These are phyloP conservation scores for Vipera ursinii DNA, from an alignment of 2,797 vertebrate genomes.

Conservation along the genomic window DNA sequence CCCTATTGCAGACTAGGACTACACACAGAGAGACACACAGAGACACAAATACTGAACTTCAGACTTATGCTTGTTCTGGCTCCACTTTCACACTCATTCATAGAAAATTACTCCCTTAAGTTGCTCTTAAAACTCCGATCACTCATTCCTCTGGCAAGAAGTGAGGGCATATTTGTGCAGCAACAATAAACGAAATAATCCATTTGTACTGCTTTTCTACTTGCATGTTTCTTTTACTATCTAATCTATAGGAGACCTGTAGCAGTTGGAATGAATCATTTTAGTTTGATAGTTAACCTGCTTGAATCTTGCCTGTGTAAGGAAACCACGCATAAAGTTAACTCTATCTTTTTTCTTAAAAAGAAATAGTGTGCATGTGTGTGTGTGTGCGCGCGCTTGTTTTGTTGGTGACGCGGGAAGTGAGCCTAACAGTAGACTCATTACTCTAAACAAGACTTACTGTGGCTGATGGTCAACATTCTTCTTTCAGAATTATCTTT, in stretches of 20 bases:
- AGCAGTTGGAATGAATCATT: not conserved
- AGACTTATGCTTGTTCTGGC: too few relatives aligned
- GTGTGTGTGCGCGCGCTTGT: not conserved
- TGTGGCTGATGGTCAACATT: slow-evolving; percentile 65
- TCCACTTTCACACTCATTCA: too few relatives aligned
- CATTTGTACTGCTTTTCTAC: not conserved
- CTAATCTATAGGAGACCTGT: rapidly evolving
- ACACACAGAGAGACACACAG: too few relatives aligned
- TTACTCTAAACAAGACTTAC: slow-evolving; percentile 67
- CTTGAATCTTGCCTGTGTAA: not conserved
- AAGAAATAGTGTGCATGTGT: not conserved
- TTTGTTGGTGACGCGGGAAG: not conserved
- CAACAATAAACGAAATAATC: not conserved
- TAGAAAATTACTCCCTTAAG: not conserved
- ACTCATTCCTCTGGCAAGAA: not conserved
- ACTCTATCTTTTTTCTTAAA: not conserved
- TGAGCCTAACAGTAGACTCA: slow-evolving; percentile 55
- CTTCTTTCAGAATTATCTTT: slow-evolving; percentile 57
- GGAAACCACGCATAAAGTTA: not conserved
- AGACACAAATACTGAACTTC: not conserved
- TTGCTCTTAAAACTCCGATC: not conserved
- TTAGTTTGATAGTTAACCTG: not conserved
- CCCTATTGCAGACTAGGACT: too few relatives aligned
- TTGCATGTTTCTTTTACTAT: not conserved
- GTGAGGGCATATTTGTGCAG: not conserved